These are phyloP conservation scores for Brevimyrus niger DNA, from an alignment of 2,113 vertebrate genomes.

Conservation along the genomic window DNA sequence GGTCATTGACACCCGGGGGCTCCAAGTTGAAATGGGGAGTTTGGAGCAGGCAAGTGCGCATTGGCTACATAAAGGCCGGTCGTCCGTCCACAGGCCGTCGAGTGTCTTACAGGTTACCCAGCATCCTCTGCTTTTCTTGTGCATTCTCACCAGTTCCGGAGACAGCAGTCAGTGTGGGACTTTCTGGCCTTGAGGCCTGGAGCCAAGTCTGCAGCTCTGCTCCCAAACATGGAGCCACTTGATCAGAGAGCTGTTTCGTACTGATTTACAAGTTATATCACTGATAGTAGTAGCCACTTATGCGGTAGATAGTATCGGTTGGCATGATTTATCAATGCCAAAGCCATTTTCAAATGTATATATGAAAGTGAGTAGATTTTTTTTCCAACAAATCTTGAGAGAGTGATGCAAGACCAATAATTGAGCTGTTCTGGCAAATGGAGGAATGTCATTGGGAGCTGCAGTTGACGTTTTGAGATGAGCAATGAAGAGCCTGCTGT, in stretches of 20 bases:
- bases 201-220: not conserved
- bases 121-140: not conserved
- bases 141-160: not conserved
- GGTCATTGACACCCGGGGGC: constrained; percentile 47
- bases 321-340: not conserved
- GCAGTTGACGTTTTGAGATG: not conserved
- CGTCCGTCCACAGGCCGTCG: not conserved
- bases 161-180: not conserved
- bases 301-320: not conserved
- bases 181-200: not conserved
- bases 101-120: not conserved
- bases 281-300: not conserved
- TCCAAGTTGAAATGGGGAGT: not conserved
- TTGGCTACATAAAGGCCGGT: too few species aligned
- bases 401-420: not conserved
- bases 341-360: not conserved
- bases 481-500: not conserved
- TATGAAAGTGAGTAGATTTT: not conserved
- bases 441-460: not conserved
- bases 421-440: not conserved
- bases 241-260: not conserved
- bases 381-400: not conserved
- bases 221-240: not conserved
- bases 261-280: not conserved
- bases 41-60: not conserved